Conservation (phyloP, 2,797 vertebrate species). For the Calcarius lapponicus region DNA sequence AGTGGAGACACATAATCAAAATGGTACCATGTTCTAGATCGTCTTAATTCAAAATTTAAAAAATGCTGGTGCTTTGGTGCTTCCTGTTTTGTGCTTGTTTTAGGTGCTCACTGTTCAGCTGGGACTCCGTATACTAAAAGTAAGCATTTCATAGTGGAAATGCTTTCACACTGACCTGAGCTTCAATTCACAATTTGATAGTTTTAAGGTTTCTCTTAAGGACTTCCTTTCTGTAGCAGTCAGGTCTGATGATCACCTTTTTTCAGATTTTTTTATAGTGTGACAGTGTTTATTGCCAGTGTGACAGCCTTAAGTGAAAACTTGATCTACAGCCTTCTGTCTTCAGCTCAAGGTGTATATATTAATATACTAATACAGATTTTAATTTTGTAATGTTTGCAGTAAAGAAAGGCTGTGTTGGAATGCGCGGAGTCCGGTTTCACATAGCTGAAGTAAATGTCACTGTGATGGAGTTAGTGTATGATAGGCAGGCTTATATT, state of each 20-base stretch:
- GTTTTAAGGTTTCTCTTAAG: background rate
- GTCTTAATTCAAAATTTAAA: background rate
- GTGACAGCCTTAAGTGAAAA: background rate
- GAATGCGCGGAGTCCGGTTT: background rate
- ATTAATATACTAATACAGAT: background rate
- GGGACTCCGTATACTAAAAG: accelerated
- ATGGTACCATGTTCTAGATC: background rate
- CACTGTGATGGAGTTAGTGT: background rate
- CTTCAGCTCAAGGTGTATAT: background rate
- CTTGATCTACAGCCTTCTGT: background rate
- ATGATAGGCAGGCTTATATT: background rate
- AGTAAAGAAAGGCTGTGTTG: background rate
- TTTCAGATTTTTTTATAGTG: background rate
- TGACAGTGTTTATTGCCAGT: background rate
- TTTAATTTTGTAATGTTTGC: background rate
- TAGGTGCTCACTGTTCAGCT: background rate
- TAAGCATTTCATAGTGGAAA: background rate
- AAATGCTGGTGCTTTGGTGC: background rate
- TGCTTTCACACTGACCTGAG: background rate
- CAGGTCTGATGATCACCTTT: background rate
- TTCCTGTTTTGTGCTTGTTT: background rate
- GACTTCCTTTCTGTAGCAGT: background rate
- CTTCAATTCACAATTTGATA: background rate
- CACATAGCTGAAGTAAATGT: background rate
- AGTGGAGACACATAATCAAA: background rate